Evolutionary conservation across 2,888 invertebrate genomes (phyloP), one percentile per base, ranked within the genome.

Genomic region (Plagiodera versicolora): DNA sequence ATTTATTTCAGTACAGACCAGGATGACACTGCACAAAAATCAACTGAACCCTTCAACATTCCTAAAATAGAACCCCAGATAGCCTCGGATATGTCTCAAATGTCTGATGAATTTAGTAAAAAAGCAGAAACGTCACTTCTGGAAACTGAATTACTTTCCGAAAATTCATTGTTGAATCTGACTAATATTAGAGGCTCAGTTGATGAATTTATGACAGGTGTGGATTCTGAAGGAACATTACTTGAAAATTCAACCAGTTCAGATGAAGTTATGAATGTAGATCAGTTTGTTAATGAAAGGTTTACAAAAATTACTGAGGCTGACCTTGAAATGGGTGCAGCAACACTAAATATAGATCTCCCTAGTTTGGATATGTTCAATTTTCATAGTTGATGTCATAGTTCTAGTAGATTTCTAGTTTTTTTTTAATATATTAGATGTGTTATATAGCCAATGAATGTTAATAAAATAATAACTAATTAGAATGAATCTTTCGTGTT

Each of bases 251-350:
- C 77, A 19, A 75, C 75, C 14, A 76, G 75, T 67, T 78, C 79
- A 0, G 79, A 79, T 66, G 80, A 80, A 71, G 75, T 79, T 24
- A 79, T 80, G 78, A 80, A 80, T 66, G 80, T 80, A 0, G 80
- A 80, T 72, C 80, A 80, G 60, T 79, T 80, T 68, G 80, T 80
- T 2, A 80, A 79, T 65, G 80, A 80, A 67, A 69, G 80, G 48
- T 78, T 80, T 69, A 78, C 78, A 58, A 78, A 75, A 60, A 73
- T 80, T 55, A 79, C 79, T 0, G 80, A 77, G 59, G 72, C 77
- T 2, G 79, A 79, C 54, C 63, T 75, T 17, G 77, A 76, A 50
- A 65, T 75, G 45, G 70, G 65, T 49, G 68, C 69, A 56, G 61
- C 65, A 10, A 59, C 74, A 2, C 68, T 79, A 60, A 75, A 73